Base-by-base conservation (phyloP, 1,140 invertebrate species). In the Eufriesea mexicana region DNA sequence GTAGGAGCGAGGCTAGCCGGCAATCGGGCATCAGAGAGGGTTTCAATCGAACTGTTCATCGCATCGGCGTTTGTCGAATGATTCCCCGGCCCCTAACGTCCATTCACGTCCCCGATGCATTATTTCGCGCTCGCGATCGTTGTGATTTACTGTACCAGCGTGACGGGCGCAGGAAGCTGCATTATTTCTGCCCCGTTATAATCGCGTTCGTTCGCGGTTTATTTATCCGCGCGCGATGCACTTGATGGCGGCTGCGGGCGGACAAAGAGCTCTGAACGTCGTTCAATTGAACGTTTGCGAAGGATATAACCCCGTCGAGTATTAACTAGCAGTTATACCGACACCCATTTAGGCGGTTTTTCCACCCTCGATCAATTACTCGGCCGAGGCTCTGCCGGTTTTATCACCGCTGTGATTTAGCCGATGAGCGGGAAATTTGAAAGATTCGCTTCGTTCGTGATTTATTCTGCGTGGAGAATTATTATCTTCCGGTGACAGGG, bases 141-240 rank as follows among this genome's bases (percentile, higher is more conserved):
- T 20, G 49, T 74, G 61, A 81, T 81, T 81, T 81, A 81, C 57
- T 28, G 71, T 51, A 18, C n/a, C 68, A 23, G 18, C 18, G 51
- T 81, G 79, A 81, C 71, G 59, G 42, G 73, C 49, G 45, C 80
- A 67, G 79, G 49, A 74, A 64, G 73, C 68, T 82, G 74, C 80
- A 87, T 86, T 87, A 86, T 86, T 86, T 83, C 84, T 25, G 28
- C 42, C 51, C 18, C 62, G 80, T 74, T 82, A 87, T 87, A 86
- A 87, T 87, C 84, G 68, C 74, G 72, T 87, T 83, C 85, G 78
- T 83, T 74, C 85, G 79, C 79, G 79, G 79, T 86, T 86, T 87
- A 86, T 83, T 83, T 78, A 66, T 82, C 20, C 23, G 28, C 16
- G 9, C 14, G 28, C n/a, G 12, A 61, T 59, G 51, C 35, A 62